Evolutionary conservation across 2,113 vertebrate genomes (phyloP).

Genomic region (Larimichthys crocea): DNA sequence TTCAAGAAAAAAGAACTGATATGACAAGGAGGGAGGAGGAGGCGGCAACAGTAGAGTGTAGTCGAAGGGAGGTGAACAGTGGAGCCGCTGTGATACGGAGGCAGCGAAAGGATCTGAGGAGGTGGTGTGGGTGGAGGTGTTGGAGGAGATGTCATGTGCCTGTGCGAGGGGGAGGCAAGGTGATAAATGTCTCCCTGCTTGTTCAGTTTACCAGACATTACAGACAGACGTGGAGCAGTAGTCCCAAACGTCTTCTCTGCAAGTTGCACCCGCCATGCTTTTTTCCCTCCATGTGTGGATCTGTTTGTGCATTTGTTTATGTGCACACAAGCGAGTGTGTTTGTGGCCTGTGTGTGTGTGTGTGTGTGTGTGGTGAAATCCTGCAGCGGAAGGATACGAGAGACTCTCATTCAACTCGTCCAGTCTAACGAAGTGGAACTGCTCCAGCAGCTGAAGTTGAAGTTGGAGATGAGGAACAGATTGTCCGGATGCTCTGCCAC

Average conservation of each 20-base stretch:
- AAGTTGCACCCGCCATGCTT: not conserved
- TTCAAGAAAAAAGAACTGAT: conserved; percentile 13
- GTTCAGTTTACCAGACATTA: conserved; percentile 71
- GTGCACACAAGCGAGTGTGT: not conserved
- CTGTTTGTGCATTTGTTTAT: conserved; percentile 15
- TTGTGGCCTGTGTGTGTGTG: not conserved
- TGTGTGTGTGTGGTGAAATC: no score
- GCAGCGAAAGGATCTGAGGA: conserved; percentile 44
- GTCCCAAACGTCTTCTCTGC: conserved; percentile 41
- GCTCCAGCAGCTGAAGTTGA: conserved; percentile 59
- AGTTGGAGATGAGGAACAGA: conserved; percentile 62
- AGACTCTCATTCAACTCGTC: conserved; percentile 46
- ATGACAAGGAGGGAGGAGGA: conserved; percentile 39
- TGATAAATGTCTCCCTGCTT: conserved; percentile 74
- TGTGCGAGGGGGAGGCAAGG: conserved; percentile 49
- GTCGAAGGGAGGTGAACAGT: conserved; percentile 28
- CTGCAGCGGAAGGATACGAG: conserved; percentile 29
- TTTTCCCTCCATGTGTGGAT: not conserved
- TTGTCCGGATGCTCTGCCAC: conserved; percentile 52
- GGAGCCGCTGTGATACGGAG: conserved; percentile 37
- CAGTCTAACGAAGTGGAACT: conserved; percentile 65
- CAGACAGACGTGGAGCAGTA: conserved; percentile 61
- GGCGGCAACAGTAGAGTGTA: conserved; percentile 29
- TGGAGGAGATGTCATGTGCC: conserved; percentile 55
- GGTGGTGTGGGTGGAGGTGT: conserved; percentile 69